Evolutionary conservation across 2,113 vertebrate species (phyloP).

Genomic region (Atlantisia rogersi): DNA sequence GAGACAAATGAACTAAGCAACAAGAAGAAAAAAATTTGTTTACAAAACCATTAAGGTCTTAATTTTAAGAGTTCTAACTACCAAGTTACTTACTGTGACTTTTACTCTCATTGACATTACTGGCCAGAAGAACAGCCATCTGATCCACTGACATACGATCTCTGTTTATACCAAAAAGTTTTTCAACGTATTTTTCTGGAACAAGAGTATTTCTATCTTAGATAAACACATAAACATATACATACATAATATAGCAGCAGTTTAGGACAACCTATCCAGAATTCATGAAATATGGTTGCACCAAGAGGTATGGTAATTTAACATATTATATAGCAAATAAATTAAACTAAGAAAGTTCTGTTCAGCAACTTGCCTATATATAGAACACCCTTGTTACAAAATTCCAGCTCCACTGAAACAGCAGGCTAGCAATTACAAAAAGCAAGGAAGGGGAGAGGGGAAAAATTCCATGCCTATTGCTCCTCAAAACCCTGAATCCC

Average conservation of each 20-base stretch:
- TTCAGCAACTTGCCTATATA: background rate
- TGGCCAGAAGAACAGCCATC: conserved; percentile 95
- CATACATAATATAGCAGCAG: background rate
- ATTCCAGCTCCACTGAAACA: background rate
- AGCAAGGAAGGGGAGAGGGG: background rate
- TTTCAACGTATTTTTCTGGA: conserved; percentile 93
- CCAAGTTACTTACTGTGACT: conserved; percentile 84
- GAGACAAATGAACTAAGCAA: background rate
- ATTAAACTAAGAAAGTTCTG: background rate
- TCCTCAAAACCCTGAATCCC: background rate
- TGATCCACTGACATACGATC: conserved; percentile 95
- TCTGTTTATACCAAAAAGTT: conserved; percentile 91
- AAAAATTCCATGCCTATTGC: background rate
- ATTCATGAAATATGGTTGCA: background rate
- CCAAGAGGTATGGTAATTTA: background rate
- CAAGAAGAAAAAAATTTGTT: background rate
- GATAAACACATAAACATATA: background rate
- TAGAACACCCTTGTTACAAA: background rate
- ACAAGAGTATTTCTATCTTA: background rate
- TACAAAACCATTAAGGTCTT: background rate
- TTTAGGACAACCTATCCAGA: background rate
- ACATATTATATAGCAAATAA: background rate
- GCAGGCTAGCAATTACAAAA: background rate
- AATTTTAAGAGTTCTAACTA: background rate
- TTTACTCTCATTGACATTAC: conserved; percentile 94